Conservation (phyloP, 2,888 invertebrate species). For the Cryptus viduatorius region DNA sequence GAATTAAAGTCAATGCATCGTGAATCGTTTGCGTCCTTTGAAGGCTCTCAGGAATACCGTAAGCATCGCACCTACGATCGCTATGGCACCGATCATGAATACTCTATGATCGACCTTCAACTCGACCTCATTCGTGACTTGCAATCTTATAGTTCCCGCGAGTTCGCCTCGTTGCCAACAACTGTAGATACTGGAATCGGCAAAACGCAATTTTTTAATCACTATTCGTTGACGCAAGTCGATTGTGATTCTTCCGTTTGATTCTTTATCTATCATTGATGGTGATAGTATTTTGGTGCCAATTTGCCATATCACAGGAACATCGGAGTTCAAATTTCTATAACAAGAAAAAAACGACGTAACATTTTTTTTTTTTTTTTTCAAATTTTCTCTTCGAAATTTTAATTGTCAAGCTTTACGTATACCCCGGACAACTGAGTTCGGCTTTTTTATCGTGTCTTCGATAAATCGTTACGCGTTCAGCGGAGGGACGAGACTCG, state of each 20-base stretch:
- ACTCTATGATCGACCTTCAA: conserved; percentile 85
- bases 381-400: not conserved
- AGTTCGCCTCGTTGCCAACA: conserved; percentile 89
- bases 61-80: conserved; percentile 83
- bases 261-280: conserved; percentile 85
- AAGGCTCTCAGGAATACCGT: conserved; percentile 85
- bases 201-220: conserved; percentile 85
- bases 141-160: conserved; percentile 88
- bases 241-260: conserved; percentile 87
- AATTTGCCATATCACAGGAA: conserved; percentile 87
- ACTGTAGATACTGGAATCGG: conserved; percentile 88
- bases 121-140: conserved; percentile 86
- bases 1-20: conserved; percentile 71
- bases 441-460: conserved; percentile 81
- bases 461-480: conserved; percentile 84
- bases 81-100: conserved; percentile 84
- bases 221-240: conserved; percentile 87
- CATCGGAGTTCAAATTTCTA: conserved; percentile 86
- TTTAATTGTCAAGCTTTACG: no score
- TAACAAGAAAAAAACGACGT: conserved; percentile 38
- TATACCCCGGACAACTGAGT: conserved; percentile 87
- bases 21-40: conserved; percentile 83
- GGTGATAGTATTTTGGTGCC: conserved; percentile 86
- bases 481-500: conserved; percentile 83
- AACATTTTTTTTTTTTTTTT: not conserved